phyloP scores from a whole-genome alignment of 1,140 invertebrate genomes.

The Oncopodura yosiiana region DNA sequence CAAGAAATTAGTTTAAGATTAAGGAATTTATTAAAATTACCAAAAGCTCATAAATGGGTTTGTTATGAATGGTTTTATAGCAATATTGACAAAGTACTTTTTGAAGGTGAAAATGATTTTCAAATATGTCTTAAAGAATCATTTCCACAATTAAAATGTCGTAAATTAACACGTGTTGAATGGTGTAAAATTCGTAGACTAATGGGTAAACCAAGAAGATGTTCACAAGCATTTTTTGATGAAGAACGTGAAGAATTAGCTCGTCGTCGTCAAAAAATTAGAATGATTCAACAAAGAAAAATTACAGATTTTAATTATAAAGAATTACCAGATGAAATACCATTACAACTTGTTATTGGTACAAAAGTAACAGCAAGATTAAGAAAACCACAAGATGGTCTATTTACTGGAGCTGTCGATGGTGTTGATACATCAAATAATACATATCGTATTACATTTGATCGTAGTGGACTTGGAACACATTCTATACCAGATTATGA shows the following conservation, averaged over 20 bases:
- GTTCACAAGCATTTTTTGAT: conserved; percentile 84
- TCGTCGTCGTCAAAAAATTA: conserved; percentile 80
- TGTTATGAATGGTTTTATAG: conserved; percentile 99
- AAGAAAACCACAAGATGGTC: conserved; percentile 86
- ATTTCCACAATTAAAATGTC: conserved; percentile 82
- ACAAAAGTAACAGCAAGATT: conserved; percentile 88
- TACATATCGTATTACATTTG: conserved; percentile 95
- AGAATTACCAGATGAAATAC: conserved; percentile 92
- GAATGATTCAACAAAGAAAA: conserved; percentile 89
- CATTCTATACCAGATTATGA: conserved; percentile 95
- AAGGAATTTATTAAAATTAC: conserved; percentile 91
- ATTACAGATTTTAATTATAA: conserved; percentile 67
- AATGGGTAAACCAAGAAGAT: conserved; percentile 94
- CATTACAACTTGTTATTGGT: conserved; percentile 89
- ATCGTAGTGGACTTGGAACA: conserved; percentile 81
- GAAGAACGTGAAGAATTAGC: conserved; percentile 87
- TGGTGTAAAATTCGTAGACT: conserved; percentile 91
- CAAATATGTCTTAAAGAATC: conserved; percentile 85
- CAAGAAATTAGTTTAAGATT: conserved; percentile 81
- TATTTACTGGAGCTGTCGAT: conserved; percentile 92
- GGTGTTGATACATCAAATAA: conserved; percentile 95
- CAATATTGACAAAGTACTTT: conserved; percentile 85
- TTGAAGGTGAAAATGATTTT: conserved; percentile 95
- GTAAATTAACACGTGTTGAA: conserved; percentile 75
- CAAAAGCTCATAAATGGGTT: conserved; percentile 98